Base-by-base conservation (phyloP, 2,888 invertebrate genomes). In the Acrobeloides nanus region DNA sequence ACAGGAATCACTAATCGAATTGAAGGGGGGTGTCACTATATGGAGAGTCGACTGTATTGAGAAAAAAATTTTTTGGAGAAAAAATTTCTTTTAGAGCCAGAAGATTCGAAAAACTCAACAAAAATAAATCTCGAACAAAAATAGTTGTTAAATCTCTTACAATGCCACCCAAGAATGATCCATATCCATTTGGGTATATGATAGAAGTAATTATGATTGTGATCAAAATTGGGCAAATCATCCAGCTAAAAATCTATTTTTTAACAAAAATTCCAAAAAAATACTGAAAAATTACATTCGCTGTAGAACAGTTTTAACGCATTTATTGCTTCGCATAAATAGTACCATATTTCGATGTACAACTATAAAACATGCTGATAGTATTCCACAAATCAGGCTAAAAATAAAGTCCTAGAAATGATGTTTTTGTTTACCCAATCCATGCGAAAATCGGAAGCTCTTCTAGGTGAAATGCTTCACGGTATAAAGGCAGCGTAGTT, bases 111-210 rank as follows among this genome's bases (percentile, higher is more conserved):
- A 21, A 38, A 38, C 38, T 17, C 8, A 10, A 6, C 38, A 15
- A 4, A 20, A 18, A 21, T 10, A 66, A 61, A 23, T 66, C 63
- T 7, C 48, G 24, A n/a, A n/a, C n/a, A n/a, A n/a, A n/a, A n/a
- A n/a, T n/a, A n/a, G n/a, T n/a, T n/a, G n/a, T n/a, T n/a, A n/a
- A n/a, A n/a, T n/a, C n/a, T n/a, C n/a, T n/a, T n/a, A n/a, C n/a
- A n/a, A n/a, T n/a, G n/a, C 79, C 77, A 34, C 76, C 79, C 65
- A 77, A 75, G 55, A 87, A 95, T 74, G 89, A 85, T 1, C 95
- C 95, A 24, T 87, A 80, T 17, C 90, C 92, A 46, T 86, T 81
- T 0, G 93, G 95, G 77, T 90, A 97, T 21, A 89, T 84, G 1
- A 89, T 80, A 1, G 85, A 86, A 66, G 84, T 84, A 35, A 92